A percentile compares a stretch with the other conserved stretches of the same genome.
phyloP scores from a whole-genome alignment of 35 echinoderm and acorn worm species.

The Nesometra sesokonis region DNA sequence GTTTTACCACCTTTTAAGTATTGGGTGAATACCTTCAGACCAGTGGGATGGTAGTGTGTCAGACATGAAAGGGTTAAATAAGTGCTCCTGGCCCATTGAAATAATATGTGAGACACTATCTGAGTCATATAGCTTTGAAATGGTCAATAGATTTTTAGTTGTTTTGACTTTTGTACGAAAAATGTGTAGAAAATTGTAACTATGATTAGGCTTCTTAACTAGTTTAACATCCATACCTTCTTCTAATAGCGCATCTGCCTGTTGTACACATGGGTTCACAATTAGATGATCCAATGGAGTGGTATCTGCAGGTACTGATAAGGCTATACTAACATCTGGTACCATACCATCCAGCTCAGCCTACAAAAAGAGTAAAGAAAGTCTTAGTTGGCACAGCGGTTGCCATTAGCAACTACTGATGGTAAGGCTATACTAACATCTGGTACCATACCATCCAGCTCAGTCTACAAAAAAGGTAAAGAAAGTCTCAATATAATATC shows the following conservation, averaged over 20 bases:
- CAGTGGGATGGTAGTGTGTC: too few relatives aligned
- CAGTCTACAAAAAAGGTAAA: background rate
- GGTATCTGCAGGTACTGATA: background rate
- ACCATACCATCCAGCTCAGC: slow-evolving; percentile 7
- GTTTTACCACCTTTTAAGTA: too few relatives aligned
- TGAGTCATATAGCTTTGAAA: too few relatives aligned
- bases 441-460: slow-evolving; percentile 2
- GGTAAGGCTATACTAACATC: background rate
- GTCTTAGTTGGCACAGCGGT: too few relatives aligned
- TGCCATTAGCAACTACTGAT: background rate
- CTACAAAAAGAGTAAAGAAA: background rate
- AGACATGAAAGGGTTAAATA: too few relatives aligned
- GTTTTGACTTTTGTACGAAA: too few relatives aligned
- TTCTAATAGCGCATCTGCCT: background rate
- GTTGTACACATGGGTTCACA: background rate
- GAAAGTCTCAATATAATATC: background rate
- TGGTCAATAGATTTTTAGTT: too few relatives aligned
- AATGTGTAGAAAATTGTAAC: too few relatives aligned
- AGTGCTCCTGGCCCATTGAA: too few relatives aligned
- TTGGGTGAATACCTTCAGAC: too few relatives aligned
- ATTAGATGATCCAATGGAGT: slow-evolving; percentile 8
- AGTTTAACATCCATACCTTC: background rate
- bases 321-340: background rate
- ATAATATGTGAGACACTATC: too few relatives aligned
- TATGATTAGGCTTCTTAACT: too few relatives aligned